Evolutionary conservation across 1,140 invertebrate genomes (phyloP).

Genomic region (Sitodiplosis mosellana): DNA sequence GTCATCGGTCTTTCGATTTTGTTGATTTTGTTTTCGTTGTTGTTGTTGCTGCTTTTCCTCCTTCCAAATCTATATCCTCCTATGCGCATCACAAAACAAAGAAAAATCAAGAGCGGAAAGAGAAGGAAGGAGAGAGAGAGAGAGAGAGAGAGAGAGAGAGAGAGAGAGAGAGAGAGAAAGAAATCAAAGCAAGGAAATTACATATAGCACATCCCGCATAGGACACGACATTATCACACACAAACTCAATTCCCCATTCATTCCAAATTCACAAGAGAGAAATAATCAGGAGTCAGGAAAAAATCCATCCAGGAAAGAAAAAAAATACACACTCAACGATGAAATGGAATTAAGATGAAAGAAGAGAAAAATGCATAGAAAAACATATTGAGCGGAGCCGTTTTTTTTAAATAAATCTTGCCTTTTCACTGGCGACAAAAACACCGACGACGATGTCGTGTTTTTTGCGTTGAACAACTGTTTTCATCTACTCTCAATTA

Average conservation of each 20-base stretch:
- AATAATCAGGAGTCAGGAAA: background rate
- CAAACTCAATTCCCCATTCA: background rate
- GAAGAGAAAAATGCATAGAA: too few relatives aligned
- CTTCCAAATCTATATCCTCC: too few relatives aligned
- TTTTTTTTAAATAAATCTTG: too few relatives aligned
- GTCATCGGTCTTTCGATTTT: conserved; percentile 1
- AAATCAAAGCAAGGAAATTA: conserved; percentile 8
- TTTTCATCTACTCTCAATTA: too few relatives aligned
- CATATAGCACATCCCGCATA: conserved; percentile 4
- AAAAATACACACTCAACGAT: too few relatives aligned
- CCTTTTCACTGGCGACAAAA: too few relatives aligned
- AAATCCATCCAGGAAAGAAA: too few relatives aligned
- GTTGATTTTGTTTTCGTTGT: background rate
- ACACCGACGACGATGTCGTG: too few relatives aligned
- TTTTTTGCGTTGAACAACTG: too few relatives aligned
- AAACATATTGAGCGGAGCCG: too few relatives aligned
- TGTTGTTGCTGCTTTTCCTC: background rate
- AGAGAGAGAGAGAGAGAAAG: conserved; percentile 3
- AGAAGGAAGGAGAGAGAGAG: conserved; percentile 2
- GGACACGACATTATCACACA: background rate
- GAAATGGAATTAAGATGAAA: too few relatives aligned
- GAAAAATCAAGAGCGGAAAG: background rate
- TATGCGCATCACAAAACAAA: conserved; percentile 6
- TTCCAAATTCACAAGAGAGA: background rate
- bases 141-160: conserved; percentile 2